Conservation (phyloP, 2,888 invertebrate genomes). For the Stenodema calcarata region DNA sequence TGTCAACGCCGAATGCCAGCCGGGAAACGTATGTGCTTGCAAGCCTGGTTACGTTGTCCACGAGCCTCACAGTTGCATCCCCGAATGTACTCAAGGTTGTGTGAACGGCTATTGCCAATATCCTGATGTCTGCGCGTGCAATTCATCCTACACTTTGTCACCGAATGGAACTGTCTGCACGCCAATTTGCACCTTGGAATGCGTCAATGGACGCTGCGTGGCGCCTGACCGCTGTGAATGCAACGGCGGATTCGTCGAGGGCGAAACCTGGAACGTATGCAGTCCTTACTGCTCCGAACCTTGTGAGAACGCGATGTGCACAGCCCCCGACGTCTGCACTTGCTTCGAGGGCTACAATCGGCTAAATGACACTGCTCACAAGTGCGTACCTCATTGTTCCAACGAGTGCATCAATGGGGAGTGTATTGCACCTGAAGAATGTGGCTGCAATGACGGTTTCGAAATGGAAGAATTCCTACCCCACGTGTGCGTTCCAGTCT, state of each 20-base stretch:
- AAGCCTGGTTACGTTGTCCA: too few relatives aligned
- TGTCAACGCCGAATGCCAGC: not conserved
- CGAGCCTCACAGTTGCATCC: slow-evolving; percentile 40
- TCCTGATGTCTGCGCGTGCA: slow-evolving; percentile 43
- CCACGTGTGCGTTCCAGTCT: slow-evolving; percentile 40
- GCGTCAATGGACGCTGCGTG: slow-evolving; percentile 39
- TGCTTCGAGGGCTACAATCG: slow-evolving; percentile 37
- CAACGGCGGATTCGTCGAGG: not conserved
- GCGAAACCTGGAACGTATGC: slow-evolving; percentile 25
- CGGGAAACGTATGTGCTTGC: not conserved
- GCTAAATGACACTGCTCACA: not conserved
- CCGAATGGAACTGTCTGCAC: slow-evolving; percentile 1
- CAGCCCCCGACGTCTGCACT: slow-evolving; percentile 27
- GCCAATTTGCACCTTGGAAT: slow-evolving; percentile 45
- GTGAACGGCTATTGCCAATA: slow-evolving; percentile 41
- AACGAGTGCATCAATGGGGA: slow-evolving; percentile 46
- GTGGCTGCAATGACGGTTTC: slow-evolving; percentile 45
- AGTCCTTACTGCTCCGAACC: slow-evolving; percentile 38
- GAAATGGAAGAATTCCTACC: slow-evolving; percentile 5
- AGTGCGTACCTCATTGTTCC: slow-evolving; percentile 48
- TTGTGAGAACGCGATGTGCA: slow-evolving; percentile 38
- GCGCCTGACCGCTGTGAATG: slow-evolving; percentile 48
- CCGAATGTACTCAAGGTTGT: slow-evolving; percentile 42
- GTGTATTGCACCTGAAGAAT: slow-evolving; percentile 46
- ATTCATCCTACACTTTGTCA: slow-evolving; percentile 21